Evolutionary conservation across 92 coral and sea anemone species (phyloP).

Genomic region (Epizoanthus stellaris): DNA sequence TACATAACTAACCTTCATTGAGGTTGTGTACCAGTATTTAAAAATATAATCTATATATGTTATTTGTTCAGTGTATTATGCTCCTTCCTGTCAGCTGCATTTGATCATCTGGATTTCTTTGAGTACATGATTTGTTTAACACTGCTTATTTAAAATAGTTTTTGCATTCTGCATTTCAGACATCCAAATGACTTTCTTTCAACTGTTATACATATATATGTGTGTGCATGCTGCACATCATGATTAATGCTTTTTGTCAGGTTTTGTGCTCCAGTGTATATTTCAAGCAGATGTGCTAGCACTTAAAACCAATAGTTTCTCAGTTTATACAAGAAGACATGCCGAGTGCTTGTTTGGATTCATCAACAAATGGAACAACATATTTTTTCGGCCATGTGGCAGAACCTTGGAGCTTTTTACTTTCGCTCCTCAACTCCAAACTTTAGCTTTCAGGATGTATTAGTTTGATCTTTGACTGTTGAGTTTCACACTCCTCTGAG

Average conservation of each 20-base stretch:
- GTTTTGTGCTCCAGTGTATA: background rate
- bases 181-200: background rate
- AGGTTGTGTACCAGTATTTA: background rate
- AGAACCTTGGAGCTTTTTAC: background rate
- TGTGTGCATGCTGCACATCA: no score
- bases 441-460: background rate
- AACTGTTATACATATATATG: background rate
- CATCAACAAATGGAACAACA: constrained; percentile 9
- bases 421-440: background rate
- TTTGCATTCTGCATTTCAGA: no score
- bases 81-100: no score
- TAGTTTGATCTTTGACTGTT: background rate
- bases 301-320: background rate
- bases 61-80: no score
- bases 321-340: background rate
- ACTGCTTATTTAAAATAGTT: no score
- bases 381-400: background rate
- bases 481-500: background rate
- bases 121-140: no score
- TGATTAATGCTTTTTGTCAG: no score
- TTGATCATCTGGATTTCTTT: no score
- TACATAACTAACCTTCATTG: background rate
- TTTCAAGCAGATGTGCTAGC: background rate
- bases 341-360: constrained; percentile 7
- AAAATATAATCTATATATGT: background rate